A percentile compares a stretch with the other conserved stretches of the same genome.
These are phyloP conservation scores for Spea multiplicata DNA, from an alignment of 2,113 vertebrate species.

Conservation along the genomic window DNA sequence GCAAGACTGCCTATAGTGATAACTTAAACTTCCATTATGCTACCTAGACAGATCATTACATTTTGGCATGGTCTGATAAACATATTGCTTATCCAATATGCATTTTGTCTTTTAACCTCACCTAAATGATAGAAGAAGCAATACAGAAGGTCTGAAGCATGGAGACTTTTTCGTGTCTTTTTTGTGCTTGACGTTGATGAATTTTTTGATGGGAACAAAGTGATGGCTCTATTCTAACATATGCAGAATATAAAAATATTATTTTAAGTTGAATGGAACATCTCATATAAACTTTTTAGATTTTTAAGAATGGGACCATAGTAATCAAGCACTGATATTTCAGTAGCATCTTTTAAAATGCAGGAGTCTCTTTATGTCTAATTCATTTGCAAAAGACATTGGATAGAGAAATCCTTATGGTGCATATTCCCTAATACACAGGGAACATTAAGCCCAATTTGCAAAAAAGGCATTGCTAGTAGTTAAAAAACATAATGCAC, in stretches of 20 bases:
- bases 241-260: no score
- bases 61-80: slow-evolving; percentile 36
- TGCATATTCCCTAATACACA: no score
- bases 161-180: background rate
- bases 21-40: slow-evolving; percentile 37
- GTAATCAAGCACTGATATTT: background rate
- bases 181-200: background rate
- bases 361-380: slow-evolving; percentile 4
- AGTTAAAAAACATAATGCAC: no score
- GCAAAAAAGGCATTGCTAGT: no score
- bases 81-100: slow-evolving; percentile 45
- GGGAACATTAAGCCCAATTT: no score
- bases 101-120: slow-evolving; percentile 31
- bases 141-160: slow-evolving; percentile 16
- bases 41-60: slow-evolving; percentile 45
- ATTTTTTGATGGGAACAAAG: no score
- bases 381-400: background rate
- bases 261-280: no score
- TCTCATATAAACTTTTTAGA: no score
- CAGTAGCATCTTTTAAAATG: background rate
- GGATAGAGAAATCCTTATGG: background rate
- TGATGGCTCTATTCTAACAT: no score
- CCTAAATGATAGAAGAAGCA: slow-evolving; percentile 22
- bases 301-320: no score
- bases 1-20: slow-evolving; percentile 38